Percentiles rank a stretch among this genome's conserved stretches.
phyloP scores from a whole-genome alignment of 2,113 vertebrate species.

The Sterna hirundo region DNA sequence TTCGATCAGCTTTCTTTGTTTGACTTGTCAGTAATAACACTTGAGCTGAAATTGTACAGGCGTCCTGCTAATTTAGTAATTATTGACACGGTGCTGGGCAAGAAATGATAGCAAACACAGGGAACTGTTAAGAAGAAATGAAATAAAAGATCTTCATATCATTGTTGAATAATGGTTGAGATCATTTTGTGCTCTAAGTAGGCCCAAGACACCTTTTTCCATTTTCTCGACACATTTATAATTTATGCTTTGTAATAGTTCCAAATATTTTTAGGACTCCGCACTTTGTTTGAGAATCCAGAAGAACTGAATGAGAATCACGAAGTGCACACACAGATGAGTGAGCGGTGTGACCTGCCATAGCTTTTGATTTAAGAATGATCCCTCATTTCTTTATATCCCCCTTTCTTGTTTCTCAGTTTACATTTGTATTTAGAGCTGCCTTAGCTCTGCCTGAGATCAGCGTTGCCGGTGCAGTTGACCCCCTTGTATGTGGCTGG shows the following conservation, averaged over 20 bases:
- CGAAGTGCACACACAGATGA: conserved; percentile 61
- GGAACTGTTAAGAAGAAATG: conserved; percentile 80
- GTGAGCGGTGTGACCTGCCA: conserved; percentile 35
- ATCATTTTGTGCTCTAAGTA: conserved; percentile 77
- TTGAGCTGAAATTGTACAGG: conserved; percentile 86
- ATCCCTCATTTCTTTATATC: conserved; percentile 21
- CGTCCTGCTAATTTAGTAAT: conserved; percentile 91
- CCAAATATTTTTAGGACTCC: conserved; percentile 84
- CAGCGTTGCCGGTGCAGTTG: not conserved
- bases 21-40: conserved; percentile 89
- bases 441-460: not conserved
- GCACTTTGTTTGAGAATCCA: conserved; percentile 78
- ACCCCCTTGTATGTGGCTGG: not conserved
- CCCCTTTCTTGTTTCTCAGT: not conserved
- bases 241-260: conserved; percentile 85
- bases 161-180: conserved; percentile 78
- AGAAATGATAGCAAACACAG: conserved; percentile 90
- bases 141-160: conserved; percentile 82
- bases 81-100: conserved; percentile 89
- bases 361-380: conserved; percentile 44
- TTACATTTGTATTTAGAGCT: conserved; percentile 20
- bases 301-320: conserved; percentile 68
- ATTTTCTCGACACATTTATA: conserved; percentile 84
- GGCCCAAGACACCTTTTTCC: conserved; percentile 77
- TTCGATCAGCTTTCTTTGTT: conserved; percentile 85